Conservation (phyloP, 2,113 vertebrate genomes). For the Carassius gibelio region DNA sequence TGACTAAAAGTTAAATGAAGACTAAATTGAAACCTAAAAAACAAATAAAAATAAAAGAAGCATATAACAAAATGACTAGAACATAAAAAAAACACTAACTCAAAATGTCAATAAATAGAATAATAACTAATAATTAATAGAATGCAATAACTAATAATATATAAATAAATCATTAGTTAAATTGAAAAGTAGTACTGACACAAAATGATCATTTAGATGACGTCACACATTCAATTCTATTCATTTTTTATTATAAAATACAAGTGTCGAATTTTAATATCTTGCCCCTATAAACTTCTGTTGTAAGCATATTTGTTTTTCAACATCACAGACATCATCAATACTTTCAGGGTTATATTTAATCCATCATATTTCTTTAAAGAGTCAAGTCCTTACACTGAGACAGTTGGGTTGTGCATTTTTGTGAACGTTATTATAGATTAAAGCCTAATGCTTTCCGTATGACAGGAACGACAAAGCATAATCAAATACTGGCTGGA, state of each 20-base stretch:
- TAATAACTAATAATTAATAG: no score
- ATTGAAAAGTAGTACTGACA: background rate
- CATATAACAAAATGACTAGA: background rate
- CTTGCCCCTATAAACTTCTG: background rate
- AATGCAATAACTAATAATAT: no score
- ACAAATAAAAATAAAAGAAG: background rate
- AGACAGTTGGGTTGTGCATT: background rate
- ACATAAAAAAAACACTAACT: no score
- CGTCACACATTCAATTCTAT: no score
- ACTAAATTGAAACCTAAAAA: background rate
- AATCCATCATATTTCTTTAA: background rate
- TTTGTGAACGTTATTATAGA: conserved; percentile 2
- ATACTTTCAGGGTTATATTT: background rate
- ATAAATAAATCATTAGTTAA: background rate
- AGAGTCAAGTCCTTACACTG: background rate
- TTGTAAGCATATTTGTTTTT: background rate
- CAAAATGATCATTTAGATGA: no score
- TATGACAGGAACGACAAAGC: conserved; percentile 89
- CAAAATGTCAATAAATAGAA: no score
- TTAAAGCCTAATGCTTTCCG: background rate
- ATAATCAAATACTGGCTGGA: conserved; percentile 97
- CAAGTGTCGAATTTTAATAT: background rate
- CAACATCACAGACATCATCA: background rate
- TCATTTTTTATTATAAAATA: background rate
- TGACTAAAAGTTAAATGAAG: background rate